A percentile compares a stretch with the other conserved stretches of the same genome.
phyloP scores from a whole-genome alignment of 2,888 invertebrate genomes.

The Rugalucina vietnamica region DNA sequence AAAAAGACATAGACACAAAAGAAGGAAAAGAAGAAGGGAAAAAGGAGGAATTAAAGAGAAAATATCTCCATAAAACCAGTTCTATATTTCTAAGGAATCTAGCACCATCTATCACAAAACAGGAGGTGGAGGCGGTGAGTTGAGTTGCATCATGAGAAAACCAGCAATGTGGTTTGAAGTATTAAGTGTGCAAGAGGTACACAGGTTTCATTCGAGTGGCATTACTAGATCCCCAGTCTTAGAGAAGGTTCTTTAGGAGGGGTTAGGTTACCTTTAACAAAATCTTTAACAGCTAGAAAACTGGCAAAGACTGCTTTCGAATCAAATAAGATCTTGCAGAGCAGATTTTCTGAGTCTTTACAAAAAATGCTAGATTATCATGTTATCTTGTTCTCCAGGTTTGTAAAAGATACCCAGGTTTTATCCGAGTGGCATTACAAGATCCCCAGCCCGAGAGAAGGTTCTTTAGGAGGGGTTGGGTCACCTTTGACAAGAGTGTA shows the following conservation, averaged over 20 bases:
- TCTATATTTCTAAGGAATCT: constrained; percentile 98
- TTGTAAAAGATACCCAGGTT: constrained; percentile 93
- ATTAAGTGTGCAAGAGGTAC: constrained; percentile 90
- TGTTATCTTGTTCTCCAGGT: too few relatives aligned
- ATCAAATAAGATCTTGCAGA: neutral
- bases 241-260: constrained; percentile 97
- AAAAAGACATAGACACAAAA: constrained; percentile 69
- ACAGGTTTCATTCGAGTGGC: constrained; percentile 98
- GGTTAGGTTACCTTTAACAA: constrained; percentile 99
- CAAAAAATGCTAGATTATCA: neutral
- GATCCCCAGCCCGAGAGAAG: constrained; percentile 98
- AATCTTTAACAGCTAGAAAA: constrained; percentile 99
- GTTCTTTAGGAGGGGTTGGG: constrained; percentile 99
- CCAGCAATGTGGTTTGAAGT: neutral
- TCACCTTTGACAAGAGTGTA: constrained; percentile 97
- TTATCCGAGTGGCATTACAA: constrained; percentile 96
- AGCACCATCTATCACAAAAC: constrained; percentile 97
- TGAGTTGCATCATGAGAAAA: neutral
- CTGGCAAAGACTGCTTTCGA: constrained; percentile 94
- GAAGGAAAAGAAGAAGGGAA: constrained; percentile 66
- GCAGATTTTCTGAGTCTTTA: neutral
- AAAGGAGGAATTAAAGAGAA: constrained; percentile 56
- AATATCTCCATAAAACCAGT: constrained; percentile 95
- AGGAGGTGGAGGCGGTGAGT: constrained; percentile 97
- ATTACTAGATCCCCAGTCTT: constrained; percentile 98